phyloP scores from a whole-genome alignment of 2,113 vertebrate genomes.

The Arizona elegans region DNA sequence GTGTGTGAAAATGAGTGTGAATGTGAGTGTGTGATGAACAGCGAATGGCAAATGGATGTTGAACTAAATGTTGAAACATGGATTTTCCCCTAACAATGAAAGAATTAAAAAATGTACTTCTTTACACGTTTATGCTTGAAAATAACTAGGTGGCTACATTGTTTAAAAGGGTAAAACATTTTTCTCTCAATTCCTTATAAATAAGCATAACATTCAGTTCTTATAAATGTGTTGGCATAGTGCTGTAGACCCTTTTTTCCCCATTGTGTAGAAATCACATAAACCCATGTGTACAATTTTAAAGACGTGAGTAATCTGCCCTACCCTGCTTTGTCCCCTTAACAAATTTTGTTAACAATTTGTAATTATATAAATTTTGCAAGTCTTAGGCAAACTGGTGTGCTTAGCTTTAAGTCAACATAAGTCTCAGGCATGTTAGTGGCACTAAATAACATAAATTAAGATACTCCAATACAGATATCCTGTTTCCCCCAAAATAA shows the following conservation, averaged over 20 bases:
- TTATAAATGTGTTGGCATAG: neutral
- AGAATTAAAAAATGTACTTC: constrained; percentile 10
- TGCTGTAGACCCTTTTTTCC: neutral
- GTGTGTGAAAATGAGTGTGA: neutral
- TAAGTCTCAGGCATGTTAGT: neutral
- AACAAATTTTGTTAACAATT: neutral
- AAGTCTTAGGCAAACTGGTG: neutral
- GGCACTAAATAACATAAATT: neutral
- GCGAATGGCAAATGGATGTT: neutral
- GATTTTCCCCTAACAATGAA: constrained; percentile 1
- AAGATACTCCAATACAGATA: neutral
- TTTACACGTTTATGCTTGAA: neutral
- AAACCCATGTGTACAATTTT: neutral
- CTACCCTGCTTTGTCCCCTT: neutral
- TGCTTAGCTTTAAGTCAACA: neutral
- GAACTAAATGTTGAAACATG: neutral
- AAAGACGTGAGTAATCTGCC: neutral
- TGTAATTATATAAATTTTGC: neutral
- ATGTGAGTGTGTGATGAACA: neutral
- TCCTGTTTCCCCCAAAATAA: no score
- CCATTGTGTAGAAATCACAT: neutral
- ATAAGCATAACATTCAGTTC: neutral
- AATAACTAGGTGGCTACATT: neutral
- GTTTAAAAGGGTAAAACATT: neutral
- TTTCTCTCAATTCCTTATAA: neutral